phyloP scores from a whole-genome alignment of 2,797 vertebrate species.

The Sternotherus odoratus region DNA sequence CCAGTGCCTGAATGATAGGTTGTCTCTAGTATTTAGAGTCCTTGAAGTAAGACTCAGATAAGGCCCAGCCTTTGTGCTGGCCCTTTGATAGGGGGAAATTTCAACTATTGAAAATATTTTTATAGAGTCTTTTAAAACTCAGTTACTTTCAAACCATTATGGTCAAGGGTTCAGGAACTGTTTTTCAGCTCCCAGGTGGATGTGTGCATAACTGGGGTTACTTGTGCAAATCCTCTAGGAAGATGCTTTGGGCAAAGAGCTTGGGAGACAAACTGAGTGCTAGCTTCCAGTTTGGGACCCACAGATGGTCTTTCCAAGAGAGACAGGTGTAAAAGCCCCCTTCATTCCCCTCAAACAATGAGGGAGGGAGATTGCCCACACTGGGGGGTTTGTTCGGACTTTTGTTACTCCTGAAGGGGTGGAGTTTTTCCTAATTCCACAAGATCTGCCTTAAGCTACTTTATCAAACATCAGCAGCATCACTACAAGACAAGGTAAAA shows the following conservation, averaged over 20 bases:
- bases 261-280: background rate
- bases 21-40: background rate
- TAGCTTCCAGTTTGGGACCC: constrained; percentile 39
- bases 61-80: background rate
- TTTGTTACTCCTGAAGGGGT: background rate
- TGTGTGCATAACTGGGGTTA: background rate
- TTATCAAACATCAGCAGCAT: background rate
- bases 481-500: background rate
- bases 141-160: background rate
- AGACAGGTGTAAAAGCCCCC: background rate
- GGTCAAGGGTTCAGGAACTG: constrained; percentile 32
- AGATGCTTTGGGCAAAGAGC: constrained; percentile 4
- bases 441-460: background rate
- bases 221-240: constrained; percentile 40
- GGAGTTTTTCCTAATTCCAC: background rate
- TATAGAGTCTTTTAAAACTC: background rate
- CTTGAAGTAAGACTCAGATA: background rate
- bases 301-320: background rate
- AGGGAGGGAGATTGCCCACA: background rate
- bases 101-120: constrained; percentile 19
- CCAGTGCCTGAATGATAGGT: background rate
- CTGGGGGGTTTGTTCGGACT: background rate
- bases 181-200: background rate
- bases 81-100: background rate
- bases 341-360: constrained; percentile 1